phyloP scores from a whole-genome alignment of 2,888 invertebrate genomes.

The Nemotelus pantherinus region DNA sequence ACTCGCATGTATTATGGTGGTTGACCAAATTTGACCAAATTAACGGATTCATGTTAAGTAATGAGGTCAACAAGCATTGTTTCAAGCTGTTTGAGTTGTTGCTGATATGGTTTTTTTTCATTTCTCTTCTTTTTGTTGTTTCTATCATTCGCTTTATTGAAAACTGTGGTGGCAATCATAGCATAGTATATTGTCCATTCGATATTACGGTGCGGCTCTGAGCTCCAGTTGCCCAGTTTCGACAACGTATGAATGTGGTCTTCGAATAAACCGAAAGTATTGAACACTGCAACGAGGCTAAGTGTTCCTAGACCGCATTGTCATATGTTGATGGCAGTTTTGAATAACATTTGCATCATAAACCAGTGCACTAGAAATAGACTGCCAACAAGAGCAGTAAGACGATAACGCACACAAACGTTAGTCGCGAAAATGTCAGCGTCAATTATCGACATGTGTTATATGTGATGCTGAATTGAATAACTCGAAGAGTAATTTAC shows the following conservation, averaged over 20 bases:
- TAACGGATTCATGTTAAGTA: slow-evolving; percentile 21
- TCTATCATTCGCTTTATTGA: background rate
- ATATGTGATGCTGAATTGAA: too few species aligned
- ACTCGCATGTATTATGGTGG: too few species aligned
- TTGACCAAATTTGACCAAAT: background rate
- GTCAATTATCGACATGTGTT: too few species aligned
- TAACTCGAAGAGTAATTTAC: background rate
- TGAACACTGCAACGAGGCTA: background rate
- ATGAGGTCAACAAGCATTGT: slow-evolving; percentile 31
- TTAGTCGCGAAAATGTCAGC: background rate
- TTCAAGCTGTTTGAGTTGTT: background rate
- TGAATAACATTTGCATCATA: too few species aligned
- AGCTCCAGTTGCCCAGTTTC: slow-evolving; percentile 20
- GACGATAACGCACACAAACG: background rate
- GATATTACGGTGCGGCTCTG: background rate
- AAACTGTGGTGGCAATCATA: background rate
- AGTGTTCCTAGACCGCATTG: background rate
- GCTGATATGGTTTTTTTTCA: background rate
- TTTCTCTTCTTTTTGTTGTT: background rate
- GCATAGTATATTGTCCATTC: too few species aligned
- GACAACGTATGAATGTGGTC: too few species aligned
- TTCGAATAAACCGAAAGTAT: background rate
- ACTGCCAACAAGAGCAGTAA: background rate
- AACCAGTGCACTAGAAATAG: background rate
- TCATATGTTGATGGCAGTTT: too few species aligned